These are phyloP conservation scores for Ethmia dodecea DNA, from an alignment of 2,888 invertebrate species.

Conservation along the genomic window DNA sequence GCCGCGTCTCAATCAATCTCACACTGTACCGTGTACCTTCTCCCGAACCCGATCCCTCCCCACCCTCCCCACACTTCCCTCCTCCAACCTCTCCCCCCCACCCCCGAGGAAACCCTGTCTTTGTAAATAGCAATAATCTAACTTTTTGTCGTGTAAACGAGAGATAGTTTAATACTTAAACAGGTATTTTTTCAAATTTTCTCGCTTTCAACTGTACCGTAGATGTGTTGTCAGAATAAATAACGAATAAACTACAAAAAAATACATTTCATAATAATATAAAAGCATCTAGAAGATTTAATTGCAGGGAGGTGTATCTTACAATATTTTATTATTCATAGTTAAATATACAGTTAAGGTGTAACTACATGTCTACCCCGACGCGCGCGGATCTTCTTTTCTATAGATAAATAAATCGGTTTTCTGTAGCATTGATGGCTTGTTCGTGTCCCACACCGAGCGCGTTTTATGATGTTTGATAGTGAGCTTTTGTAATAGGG, in stretches of 20 bases:
- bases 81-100: conserved; percentile 25
- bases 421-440: conserved; percentile 35
- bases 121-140: conserved; percentile 75
- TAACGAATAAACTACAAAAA: conserved; percentile 70
- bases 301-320: conserved; percentile 73
- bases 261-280: conserved; percentile 70
- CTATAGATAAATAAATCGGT: conserved; percentile 41
- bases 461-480: conserved; percentile 41
- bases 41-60: conserved; percentile 16
- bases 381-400: conserved; percentile 52
- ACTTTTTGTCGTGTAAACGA: conserved; percentile 76
- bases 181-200: conserved; percentile 77
- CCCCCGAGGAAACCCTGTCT: conserved; percentile 47
- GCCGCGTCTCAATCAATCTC: conserved; percentile 48
- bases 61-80: conserved; percentile 24
- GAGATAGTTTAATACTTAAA: conserved; percentile 69
- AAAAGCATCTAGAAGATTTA: conserved; percentile 70
- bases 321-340: conserved; percentile 73
- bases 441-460: conserved; percentile 26
- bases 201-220: conserved; percentile 77
- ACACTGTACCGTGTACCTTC: conserved; percentile 15
- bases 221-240: conserved; percentile 74
- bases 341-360: conserved; percentile 68
- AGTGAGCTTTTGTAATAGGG: conserved; percentile 50
- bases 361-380: conserved; percentile 47